Evolutionary conservation across 2,888 invertebrate species (phyloP).

Genomic region (Carterocephalus palaemon): DNA sequence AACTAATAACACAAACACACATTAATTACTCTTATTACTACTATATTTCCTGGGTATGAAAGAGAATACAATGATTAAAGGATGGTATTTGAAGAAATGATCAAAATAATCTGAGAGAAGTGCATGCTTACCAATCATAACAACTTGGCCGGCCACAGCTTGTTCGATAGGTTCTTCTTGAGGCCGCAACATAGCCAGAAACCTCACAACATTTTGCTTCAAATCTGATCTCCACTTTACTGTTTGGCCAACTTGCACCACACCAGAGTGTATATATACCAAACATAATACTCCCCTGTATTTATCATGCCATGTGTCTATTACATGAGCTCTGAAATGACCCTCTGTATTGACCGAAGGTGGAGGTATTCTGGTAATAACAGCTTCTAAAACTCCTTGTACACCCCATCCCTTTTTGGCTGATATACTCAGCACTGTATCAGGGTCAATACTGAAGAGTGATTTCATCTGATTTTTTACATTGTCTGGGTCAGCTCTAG

Average conservation of each 20-base stretch:
- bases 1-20: no score
- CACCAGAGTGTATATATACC: slow-evolving; percentile 88
- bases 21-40: no score
- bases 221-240: slow-evolving; percentile 85
- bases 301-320: slow-evolving; percentile 96
- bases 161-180: slow-evolving; percentile 81
- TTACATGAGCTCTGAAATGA: slow-evolving; percentile 88
- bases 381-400: slow-evolving; percentile 84
- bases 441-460: slow-evolving; percentile 88
- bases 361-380: slow-evolving; percentile 88
- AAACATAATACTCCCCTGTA: slow-evolving; percentile 90
- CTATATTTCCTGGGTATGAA: no score
- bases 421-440: slow-evolving; percentile 89
- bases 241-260: slow-evolving; percentile 84
- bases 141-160: slow-evolving; percentile 95
- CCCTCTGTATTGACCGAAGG: slow-evolving; percentile 80
- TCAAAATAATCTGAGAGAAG: no score
- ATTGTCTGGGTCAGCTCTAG: slow-evolving; percentile 91
- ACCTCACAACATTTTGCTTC: slow-evolving; percentile 88
- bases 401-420: slow-evolving; percentile 95
- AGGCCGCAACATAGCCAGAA: slow-evolving; percentile 89
- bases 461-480: slow-evolving; percentile 88
- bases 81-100: no score
- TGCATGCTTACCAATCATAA: slow-evolving; percentile 86
- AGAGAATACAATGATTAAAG: no score